A percentile compares a stretch with the other conserved stretches of the same genome.
Conservation (phyloP, 2,113 vertebrate species). For the Hirundichthys speculiger region DNA sequence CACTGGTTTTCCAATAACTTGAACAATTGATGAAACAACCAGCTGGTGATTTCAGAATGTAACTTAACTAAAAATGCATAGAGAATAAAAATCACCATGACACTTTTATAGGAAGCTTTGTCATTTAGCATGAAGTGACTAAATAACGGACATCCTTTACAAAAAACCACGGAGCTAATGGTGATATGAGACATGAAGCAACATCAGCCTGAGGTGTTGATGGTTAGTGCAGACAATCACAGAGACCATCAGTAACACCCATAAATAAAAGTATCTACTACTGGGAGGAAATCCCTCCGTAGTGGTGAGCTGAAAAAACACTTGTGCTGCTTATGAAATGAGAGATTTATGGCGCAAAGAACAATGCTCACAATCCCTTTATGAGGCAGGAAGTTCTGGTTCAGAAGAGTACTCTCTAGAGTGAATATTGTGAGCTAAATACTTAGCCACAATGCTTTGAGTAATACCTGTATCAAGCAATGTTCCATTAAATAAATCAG, state of each 20-base stretch:
- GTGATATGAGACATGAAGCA: background rate
- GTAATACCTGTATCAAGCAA: constrained; percentile 57
- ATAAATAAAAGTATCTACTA: constrained; percentile 26
- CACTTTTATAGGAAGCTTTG: too few relatives aligned
- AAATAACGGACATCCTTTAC: too few relatives aligned
- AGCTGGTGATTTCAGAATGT: too few relatives aligned
- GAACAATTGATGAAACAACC: too few relatives aligned
- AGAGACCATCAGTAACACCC: background rate
- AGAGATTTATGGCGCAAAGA: constrained; percentile 60
- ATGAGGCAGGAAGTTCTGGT: constrained; percentile 61
- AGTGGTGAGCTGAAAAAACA: constrained; percentile 32
- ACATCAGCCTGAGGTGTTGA: background rate
- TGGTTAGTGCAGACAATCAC: constrained; percentile 28
- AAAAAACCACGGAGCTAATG: background rate
- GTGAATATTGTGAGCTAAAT: constrained; percentile 50
- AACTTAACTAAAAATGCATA: too few relatives aligned
- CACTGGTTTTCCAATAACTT: too few relatives aligned
- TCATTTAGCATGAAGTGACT: too few relatives aligned
- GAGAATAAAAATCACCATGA: too few relatives aligned
- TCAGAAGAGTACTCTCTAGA: constrained; percentile 43
- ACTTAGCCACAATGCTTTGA: constrained; percentile 51
- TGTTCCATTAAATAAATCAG: constrained; percentile 76
- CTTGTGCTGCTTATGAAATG: constrained; percentile 36
- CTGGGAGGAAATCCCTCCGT: constrained; percentile 35
- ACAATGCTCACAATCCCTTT: constrained; percentile 59